Base-by-base conservation (phyloP, 92 coral and sea anemone species). In the Parazoanthus darwini region DNA sequence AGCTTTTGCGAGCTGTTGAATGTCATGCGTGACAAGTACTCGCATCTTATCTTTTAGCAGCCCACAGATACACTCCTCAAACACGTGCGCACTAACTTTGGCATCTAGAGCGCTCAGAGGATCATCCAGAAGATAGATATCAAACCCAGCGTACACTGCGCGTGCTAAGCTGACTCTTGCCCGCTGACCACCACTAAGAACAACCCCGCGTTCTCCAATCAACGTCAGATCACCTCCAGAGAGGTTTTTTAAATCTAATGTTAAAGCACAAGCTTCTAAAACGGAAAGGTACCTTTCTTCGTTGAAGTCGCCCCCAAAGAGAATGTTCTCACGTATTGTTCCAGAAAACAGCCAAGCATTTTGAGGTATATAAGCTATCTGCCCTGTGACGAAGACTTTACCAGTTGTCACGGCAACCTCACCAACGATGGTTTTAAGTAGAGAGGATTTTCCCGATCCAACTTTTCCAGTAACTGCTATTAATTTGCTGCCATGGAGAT, bases 151-250 rank as follows among this genome's bases (percentile, higher is more conserved):
- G 29, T 88, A 80, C 50, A 80, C 86, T 44, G 90, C 90, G 70
- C 90, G 90, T 80, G 90, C 90, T 7, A 88, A 78, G 18, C 85
- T 77, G 48, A 88, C 82, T 26, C 90, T 82, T 39, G 90, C 76
- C 76, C 90, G 86, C 90, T 88, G 90, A 79, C 90, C 90, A 42
- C 90, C 90, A 42, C 90, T 80, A 6, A 88, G 63, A 29, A 23
- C 46, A 7, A 85, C 86, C 3, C 90, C 90, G 29, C 82, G 90
- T 46, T 88, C 86, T 23, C 90, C 90, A 63, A 88, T 80, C 38
- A 23, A 14, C 6, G 78, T 39, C n/a, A 88, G 67, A 36, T 88
- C 90, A 9, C 82, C 67, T 39, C 33, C 43, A 23, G 91, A 72
- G 63, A 89, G 77, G 6, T 14, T 36, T 39, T 82, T 38, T 18